Conservation (phyloP, 2,113 vertebrate species). For the Onychorhynchus coronatus region DNA sequence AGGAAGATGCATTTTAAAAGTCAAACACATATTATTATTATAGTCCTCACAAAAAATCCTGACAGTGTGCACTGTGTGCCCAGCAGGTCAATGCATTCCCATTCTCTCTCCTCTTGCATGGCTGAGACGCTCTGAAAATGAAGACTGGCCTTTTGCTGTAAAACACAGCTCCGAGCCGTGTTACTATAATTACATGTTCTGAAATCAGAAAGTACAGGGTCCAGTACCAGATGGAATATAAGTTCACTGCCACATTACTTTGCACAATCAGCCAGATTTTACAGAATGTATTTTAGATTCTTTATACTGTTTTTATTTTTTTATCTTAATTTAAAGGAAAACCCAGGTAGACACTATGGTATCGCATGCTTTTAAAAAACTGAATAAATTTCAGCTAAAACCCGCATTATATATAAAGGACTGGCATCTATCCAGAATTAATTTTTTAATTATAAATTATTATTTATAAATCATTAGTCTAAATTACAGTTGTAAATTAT, state of each 20-base stretch:
- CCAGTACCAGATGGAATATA: not conserved
- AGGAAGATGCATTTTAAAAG: not conserved
- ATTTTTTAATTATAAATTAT: too few relatives aligned
- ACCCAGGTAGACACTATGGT: not conserved
- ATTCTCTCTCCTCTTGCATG: fast-evolving
- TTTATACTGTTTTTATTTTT: not conserved
- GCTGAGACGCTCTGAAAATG: not conserved
- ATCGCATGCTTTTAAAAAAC: not conserved
- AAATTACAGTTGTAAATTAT: not conserved
- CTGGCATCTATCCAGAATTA: not conserved
- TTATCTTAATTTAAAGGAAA: not conserved
- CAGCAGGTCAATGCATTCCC: fast-evolving
- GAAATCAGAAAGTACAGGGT: not conserved
- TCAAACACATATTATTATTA: not conserved
- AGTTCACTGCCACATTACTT: not conserved
- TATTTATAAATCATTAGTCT: too few relatives aligned
- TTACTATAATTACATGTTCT: not conserved
- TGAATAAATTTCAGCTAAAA: not conserved
- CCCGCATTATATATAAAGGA: not conserved
- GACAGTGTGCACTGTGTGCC: fast-evolving
- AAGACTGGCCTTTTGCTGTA: not conserved
- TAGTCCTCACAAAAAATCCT: not conserved
- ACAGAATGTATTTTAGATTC: not conserved
- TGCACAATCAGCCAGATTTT: not conserved
- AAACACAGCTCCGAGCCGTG: not conserved